Evolutionary conservation across 2,797 vertebrate genomes (phyloP).

Genomic region (Danio jaintianensis): DNA sequence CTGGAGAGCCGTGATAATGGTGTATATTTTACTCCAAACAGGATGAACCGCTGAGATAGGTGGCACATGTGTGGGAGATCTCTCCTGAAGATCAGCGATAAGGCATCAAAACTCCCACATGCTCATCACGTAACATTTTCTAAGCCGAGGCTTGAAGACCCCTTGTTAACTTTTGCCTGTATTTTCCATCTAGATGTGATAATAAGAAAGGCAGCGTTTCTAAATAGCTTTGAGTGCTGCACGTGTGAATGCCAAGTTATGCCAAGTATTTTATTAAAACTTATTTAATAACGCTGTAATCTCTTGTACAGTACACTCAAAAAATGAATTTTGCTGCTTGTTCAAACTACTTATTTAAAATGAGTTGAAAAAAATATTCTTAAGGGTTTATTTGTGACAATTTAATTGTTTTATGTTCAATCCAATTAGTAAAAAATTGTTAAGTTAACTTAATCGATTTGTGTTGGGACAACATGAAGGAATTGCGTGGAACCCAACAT

Average conservation of each 20-base stretch:
- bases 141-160: slow-evolving; percentile 5
- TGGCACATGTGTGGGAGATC: slow-evolving; percentile 41
- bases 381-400: no score
- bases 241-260: neutral
- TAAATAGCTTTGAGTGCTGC: neutral
- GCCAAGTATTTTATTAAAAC: no score
- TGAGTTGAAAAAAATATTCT: no score
- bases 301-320: no score
- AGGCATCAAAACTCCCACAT: slow-evolving; percentile 3
- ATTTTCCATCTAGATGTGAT: neutral
- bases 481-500: no score
- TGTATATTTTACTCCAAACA: slow-evolving; percentile 76
- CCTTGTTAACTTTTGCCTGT: slow-evolving; percentile 6
- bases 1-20: slow-evolving; percentile 72
- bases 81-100: slow-evolving; percentile 42
- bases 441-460: no score
- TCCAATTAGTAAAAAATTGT: no score
- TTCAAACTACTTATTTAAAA: no score
- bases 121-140: slow-evolving; percentile 4
- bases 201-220: neutral
- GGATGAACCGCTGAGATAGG: slow-evolving; percentile 75
- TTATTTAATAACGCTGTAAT: no score
- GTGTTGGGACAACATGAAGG: no score
- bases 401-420: no score
- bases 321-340: no score